Base-by-base conservation (phyloP, 2,888 invertebrate genomes). In the Meteorus cinctellus region DNA sequence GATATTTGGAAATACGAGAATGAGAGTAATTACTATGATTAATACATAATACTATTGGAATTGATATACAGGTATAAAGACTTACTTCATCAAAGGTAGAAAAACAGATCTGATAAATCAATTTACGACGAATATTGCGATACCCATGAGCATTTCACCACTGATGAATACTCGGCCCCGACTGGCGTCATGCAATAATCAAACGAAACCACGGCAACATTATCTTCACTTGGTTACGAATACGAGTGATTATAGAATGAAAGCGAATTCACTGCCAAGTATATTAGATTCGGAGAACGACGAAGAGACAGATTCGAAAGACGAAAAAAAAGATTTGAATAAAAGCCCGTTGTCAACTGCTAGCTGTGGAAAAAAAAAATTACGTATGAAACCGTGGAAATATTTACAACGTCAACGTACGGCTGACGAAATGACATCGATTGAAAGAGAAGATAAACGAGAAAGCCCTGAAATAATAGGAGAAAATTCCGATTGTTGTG, bases 11-110 rank as follows among this genome's bases (percentile, higher is more conserved):
- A 19, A 14, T 12, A 8, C 16, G 0, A 63, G 4, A 48, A 41
- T 66, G 24, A 27, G 4, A 63, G n/a, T n/a, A 12, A 55, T 36
- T 19, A 70, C 12, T 55, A 29, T n/a, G 65, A 67, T 62, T 63
- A 77, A 62, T 48, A 55, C n/a, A 31, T 10, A 2, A 12, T 19
- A 8, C n/a, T 66, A 36, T 69, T 76, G 76, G 31, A 59, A 79
- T 70, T 78, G 80, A 76, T 78, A 89, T 90, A 74, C 89, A 96
- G 96, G 95, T 87, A 92, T 96, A 86, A 95, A 95, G 89, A 96
- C 97, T 1, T 97, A 94, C 90, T 97, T 97, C 89, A 96, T 97
- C 76, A 92, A 94, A 86, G 95, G 95, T 36, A 92, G 95, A 34
- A 94, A 93, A 87, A 90, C 92, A 79, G 93, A 92, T 83, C 90